Conservation (phyloP, 2,888 invertebrate species). For the Tipula unca region DNA sequence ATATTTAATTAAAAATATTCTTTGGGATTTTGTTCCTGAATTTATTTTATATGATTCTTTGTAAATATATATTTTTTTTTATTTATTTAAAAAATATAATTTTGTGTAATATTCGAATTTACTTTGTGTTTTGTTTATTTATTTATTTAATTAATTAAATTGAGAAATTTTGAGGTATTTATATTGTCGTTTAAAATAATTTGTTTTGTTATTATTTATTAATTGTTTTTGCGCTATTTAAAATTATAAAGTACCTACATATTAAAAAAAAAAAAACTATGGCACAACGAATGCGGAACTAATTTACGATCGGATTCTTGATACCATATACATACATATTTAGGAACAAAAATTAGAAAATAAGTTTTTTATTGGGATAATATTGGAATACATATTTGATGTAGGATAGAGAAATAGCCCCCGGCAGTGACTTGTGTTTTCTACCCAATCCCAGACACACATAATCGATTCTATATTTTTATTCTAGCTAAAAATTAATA, state of each 20-base stretch:
- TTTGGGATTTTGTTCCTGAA: neutral
- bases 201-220: neutral
- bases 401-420: neutral
- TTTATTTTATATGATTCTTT: neutral
- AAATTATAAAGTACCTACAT: neutral
- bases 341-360: neutral
- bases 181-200: neutral
- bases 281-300: neutral
- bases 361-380: neutral
- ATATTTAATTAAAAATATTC: neutral
- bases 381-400: neutral
- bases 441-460: neutral
- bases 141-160: neutral
- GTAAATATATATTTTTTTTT: neutral
- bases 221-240: neutral
- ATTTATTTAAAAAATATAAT: neutral
- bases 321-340: neutral
- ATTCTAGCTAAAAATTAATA: neutral
- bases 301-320: neutral
- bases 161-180: conserved; percentile 8
- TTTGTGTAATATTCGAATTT: neutral
- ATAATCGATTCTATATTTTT: neutral
- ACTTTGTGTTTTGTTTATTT: neutral
- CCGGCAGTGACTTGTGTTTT: neutral
- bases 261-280: neutral